Percentiles rank a stretch among this genome's conserved stretches.
phyloP scores from a whole-genome alignment of 2,888 invertebrate species.

The Drosophila infuscata region DNA sequence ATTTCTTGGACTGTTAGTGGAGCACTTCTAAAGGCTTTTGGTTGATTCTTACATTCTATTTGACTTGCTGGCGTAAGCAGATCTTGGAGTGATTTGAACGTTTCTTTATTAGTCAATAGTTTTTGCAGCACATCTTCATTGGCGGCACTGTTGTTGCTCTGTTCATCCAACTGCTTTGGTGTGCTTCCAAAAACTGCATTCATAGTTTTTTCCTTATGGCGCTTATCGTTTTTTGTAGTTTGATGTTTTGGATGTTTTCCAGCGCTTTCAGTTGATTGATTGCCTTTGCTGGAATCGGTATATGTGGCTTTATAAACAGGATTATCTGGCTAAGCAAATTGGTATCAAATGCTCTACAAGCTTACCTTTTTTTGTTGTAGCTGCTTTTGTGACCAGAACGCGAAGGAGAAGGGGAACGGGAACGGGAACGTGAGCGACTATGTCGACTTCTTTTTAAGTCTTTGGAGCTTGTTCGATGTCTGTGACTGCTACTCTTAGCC shows the following conservation, averaged over 20 bases:
- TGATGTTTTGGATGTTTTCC: slow-evolving; percentile 5
- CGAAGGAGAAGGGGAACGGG: slow-evolving; percentile 17
- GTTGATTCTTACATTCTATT: background rate
- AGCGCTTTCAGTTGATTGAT: slow-evolving; percentile 5
- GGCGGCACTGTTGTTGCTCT: background rate
- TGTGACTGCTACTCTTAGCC: slow-evolving; percentile 10
- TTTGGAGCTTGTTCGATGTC: background rate
- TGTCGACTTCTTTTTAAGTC: slow-evolving; percentile 9
- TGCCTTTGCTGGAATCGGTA: slow-evolving; percentile 29
- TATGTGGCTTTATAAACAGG: slow-evolving; percentile 14
- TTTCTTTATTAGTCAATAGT: slow-evolving; percentile 12
- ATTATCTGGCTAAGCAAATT: slow-evolving; percentile 14
- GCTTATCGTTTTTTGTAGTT: slow-evolving; percentile 3
- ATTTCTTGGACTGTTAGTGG: slow-evolving; percentile 1
- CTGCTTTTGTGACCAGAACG: background rate
- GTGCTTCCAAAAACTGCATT: slow-evolving; percentile 18
- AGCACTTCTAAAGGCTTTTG: background rate
- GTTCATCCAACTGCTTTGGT: slow-evolving; percentile 1
- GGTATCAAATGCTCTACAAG: background rate
- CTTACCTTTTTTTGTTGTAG: slow-evolving; percentile 40
- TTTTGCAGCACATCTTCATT: background rate
- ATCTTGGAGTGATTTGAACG: slow-evolving; percentile 5
- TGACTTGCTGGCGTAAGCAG: slow-evolving; percentile 14
- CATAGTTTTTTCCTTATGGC: background rate
- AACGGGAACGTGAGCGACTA: slow-evolving; percentile 37